These are phyloP conservation scores for Eugnorisma glareosa DNA, from an alignment of 2,888 invertebrate species.

Conservation along the genomic window DNA sequence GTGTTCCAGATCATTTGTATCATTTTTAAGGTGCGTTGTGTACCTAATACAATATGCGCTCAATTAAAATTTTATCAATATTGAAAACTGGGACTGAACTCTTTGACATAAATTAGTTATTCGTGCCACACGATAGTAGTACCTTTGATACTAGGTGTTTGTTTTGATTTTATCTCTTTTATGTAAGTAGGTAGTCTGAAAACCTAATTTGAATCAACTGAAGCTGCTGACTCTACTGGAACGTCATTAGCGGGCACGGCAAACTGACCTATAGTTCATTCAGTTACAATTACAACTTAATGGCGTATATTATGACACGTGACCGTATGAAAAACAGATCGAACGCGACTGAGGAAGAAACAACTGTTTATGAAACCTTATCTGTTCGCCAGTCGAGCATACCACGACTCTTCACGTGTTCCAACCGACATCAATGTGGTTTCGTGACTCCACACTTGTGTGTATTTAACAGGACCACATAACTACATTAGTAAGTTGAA, in stretches of 20 bases:
- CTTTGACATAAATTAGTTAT: constrained; percentile 24
- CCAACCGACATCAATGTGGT: constrained; percentile 51
- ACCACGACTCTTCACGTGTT: constrained; percentile 74
- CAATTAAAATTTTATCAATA: constrained; percentile 40
- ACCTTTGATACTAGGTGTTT: constrained; percentile 16
- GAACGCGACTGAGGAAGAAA: constrained; percentile 47
- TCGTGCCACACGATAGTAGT: constrained; percentile 18
- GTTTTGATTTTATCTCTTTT: constrained; percentile 26
- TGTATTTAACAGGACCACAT: constrained; percentile 56
- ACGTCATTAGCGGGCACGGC: constrained; percentile 16
- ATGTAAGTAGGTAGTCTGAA: neutral
- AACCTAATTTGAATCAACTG: neutral
- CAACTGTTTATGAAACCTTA: constrained; percentile 73
- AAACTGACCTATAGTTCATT: constrained; percentile 55
- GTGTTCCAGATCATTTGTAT: constrained; percentile 24
- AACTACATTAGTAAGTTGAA: neutral
- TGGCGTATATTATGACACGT: constrained; percentile 26
- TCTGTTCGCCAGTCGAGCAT: constrained; percentile 65
- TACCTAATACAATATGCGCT: constrained; percentile 1
- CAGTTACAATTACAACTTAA: constrained; percentile 29
- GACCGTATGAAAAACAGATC: constrained; percentile 36
- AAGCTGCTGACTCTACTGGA: constrained; percentile 8
- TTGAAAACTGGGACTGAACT: constrained; percentile 24
- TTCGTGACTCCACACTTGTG: constrained; percentile 56
- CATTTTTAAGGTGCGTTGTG: constrained; percentile 13